These are phyloP conservation scores for Charadrius vociferus DNA, from an alignment of 2,113 vertebrate species.

Conservation along the genomic window DNA sequence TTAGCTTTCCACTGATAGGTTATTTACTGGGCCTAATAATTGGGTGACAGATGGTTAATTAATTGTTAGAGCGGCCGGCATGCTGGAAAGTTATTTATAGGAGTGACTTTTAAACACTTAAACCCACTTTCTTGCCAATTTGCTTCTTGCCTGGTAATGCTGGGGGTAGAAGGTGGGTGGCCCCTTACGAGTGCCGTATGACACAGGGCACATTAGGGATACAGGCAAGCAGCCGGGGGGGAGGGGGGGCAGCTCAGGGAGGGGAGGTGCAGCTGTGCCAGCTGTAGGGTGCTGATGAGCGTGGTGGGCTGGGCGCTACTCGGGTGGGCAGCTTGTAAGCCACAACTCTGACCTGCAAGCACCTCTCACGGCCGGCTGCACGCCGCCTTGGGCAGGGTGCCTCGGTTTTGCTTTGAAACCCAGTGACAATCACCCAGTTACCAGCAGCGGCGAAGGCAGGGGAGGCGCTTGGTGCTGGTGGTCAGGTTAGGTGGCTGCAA, in stretches of 20 bases:
- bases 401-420: not conserved
- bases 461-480: rapidly evolving
- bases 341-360: rapidly evolving
- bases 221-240: not conserved
- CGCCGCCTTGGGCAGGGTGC: rapidly evolving
- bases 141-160: not conserved
- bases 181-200: rapidly evolving
- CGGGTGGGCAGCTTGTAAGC: not conserved
- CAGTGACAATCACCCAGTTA: too few species aligned
- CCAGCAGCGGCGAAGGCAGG: not conserved
- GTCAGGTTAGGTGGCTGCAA: not conserved
- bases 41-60: slow-evolving; percentile 4
- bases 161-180: not conserved
- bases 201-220: not conserved
- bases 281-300: not conserved
- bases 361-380: rapidly evolving
- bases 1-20: not conserved
- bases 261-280: rapidly evolving
- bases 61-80: not conserved
- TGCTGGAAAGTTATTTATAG: not conserved
- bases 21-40: not conserved
- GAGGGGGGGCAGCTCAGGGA: not conserved
- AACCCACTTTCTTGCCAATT: not conserved
- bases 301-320: not conserved
- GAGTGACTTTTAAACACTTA: not conserved